These are phyloP conservation scores for Xenentodon cancila DNA, from an alignment of 2,797 vertebrate genomes.

Conservation along the genomic window DNA sequence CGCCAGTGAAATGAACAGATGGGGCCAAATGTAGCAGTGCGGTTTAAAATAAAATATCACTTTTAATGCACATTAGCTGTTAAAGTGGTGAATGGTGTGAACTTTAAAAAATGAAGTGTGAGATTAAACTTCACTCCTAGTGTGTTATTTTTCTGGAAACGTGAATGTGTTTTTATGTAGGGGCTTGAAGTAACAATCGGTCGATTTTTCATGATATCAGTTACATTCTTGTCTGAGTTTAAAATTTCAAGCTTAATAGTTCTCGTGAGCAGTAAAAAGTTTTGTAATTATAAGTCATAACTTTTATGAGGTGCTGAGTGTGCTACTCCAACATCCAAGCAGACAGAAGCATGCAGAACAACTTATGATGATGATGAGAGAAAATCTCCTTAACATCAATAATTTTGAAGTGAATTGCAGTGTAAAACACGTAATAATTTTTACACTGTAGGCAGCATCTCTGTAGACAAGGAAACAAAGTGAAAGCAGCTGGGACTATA, in stretches of 20 bases:
- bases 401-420: conserved; percentile 60
- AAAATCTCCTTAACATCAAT: conserved; percentile 63
- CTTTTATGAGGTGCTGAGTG: conserved; percentile 63
- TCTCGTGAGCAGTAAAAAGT: conserved; percentile 59
- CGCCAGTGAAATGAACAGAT: background rate
- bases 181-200: conserved; percentile 36
- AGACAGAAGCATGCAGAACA: conserved; percentile 21
- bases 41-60: background rate
- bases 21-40: no score
- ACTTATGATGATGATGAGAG: conserved; percentile 49
- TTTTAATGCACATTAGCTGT: conserved; percentile 1
- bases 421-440: conserved; percentile 59
- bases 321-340: conserved; percentile 33
- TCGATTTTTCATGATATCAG: conserved; percentile 45
- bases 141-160: conserved; percentile 41
- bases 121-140: conserved; percentile 42
- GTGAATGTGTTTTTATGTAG: conserved; percentile 40
- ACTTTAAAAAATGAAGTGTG: conserved; percentile 27
- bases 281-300: conserved; percentile 65
- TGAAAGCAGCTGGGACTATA: conserved; percentile 77
- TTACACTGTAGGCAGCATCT: conserved; percentile 55
- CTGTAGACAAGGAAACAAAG: conserved; percentile 69
- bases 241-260: conserved; percentile 55
- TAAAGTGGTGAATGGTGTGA: conserved; percentile 12
- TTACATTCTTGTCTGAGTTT: conserved; percentile 52